phyloP scores from a whole-genome alignment of 2,113 vertebrate genomes.

The Pica pica region DNA sequence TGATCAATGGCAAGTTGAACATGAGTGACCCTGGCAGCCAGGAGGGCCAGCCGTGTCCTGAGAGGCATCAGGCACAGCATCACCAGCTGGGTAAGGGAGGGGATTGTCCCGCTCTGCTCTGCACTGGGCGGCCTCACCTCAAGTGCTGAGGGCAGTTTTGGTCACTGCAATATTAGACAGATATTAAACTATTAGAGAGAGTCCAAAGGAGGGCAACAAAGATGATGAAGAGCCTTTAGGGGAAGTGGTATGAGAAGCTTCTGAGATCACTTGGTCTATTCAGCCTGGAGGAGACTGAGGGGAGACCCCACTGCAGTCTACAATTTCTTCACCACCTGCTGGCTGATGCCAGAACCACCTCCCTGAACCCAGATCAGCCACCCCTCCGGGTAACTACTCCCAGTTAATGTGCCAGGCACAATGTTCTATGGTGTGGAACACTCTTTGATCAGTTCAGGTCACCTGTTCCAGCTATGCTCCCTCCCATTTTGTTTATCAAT shows the following conservation, averaged over 20 bases:
- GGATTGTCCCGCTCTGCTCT: neutral
- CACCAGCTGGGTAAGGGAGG: accelerated
- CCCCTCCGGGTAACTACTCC: neutral
- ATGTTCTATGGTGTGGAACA: neutral
- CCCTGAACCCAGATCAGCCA: neutral
- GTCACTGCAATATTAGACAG: neutral
- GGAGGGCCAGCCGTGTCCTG: neutral
- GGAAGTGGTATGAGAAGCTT: accelerated
- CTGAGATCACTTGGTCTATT: neutral
- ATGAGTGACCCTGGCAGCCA: neutral
- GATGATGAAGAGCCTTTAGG: neutral
- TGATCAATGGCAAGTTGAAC: neutral
- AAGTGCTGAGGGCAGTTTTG: accelerated
- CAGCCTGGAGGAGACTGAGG: neutral
- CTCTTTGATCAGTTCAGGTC: neutral
- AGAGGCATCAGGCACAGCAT: neutral
- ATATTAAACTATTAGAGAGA: no score
- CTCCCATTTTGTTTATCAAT: neutral
- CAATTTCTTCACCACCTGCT: neutral
- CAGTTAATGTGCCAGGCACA: neutral
- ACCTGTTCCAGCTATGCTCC: neutral
- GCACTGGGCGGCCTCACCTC: accelerated
- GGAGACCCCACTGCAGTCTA: neutral
- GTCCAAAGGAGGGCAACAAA: neutral
- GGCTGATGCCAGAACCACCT: neutral